Base-by-base conservation (phyloP, 2,797 vertebrate species). In the Mus caroli region DNA sequence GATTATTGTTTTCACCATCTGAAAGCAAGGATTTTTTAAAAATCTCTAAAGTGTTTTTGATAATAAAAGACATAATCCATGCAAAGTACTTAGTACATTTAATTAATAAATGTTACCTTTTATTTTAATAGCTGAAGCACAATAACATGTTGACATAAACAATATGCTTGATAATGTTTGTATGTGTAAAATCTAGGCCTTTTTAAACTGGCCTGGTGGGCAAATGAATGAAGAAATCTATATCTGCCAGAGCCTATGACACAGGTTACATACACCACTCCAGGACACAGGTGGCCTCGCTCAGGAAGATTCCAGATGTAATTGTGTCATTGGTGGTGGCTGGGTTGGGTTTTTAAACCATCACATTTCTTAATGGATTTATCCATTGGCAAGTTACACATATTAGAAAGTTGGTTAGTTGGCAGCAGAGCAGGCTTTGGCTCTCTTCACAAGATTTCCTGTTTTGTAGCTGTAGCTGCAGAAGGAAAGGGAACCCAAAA, bases 11-110 rank as follows among this genome's bases (percentile, higher is more conserved):
- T 67, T 93, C 12, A 22, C 95, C 37, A n/a, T 91, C 78, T 69
- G 12, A 94, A 83, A 92, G 56, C 73, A 85, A 1, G 19, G 71
- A 80, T 87, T 15, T 62, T 62, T 20, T 94, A 94, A 94, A 90
- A 73, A 77, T 54, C 62, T 89, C 76, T 37, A 12, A 82, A 58
- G 19, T 88, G 40, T 26, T 37, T 79, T 43, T 80, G 20, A 92
- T 95, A 58, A 93, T 92, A 95, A 85, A 96, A 95, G 52, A 78
- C 6, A 69, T 90, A 96, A 93, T 67, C 85, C 62, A 75, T 46
- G 13, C 37, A 86, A 97, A 77, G 50, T 62, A 31, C 31, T 83
- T 90, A 95, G 40, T 13, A n/a, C 22, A 82, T 43, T 88, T 2
- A 90, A 46, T 86, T 96, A 85, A 88, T 67, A 94, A 67, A 86